Conservation (phyloP, 2,797 vertebrate species). For the Cossypha niveicapilla region DNA sequence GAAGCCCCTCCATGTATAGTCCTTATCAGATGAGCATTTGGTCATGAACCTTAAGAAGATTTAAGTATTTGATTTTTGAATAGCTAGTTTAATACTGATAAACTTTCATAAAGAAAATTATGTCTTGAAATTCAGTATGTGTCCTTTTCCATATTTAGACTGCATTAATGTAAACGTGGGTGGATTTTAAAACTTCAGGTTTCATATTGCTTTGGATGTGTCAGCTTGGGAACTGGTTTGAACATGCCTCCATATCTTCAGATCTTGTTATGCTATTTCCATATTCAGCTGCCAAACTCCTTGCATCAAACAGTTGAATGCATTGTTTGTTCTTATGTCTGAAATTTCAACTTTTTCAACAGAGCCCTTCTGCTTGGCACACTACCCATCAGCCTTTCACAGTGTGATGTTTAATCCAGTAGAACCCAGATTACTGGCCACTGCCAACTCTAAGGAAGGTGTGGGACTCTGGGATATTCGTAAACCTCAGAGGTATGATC, state of each 20-base stretch:
- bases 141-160: constrained; percentile 10
- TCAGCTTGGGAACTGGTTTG: constrained; percentile 10
- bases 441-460: constrained; percentile 98
- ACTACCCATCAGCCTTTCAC: constrained; percentile 97
- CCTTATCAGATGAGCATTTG: not conserved
- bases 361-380: constrained; percentile 99
- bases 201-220: not conserved
- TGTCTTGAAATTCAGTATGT: not conserved
- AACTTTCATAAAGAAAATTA: not conserved
- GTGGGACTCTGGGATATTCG: constrained; percentile 98
- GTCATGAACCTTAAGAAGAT: not conserved
- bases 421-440: constrained; percentile 93
- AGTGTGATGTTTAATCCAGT: constrained; percentile 99
- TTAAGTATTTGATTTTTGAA: not conserved
- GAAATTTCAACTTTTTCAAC: constrained; percentile 34
- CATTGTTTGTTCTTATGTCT: constrained; percentile 1
- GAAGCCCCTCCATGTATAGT: not conserved
- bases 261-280: constrained; percentile 9
- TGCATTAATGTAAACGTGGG: not conserved
- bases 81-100: not conserved
- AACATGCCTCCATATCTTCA: not conserved
- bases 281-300: not conserved
- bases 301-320: not conserved
- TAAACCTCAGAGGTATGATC: constrained; percentile 91
- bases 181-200: not conserved